A percentile compares a stretch with the other conserved stretches of the same genome.
Evolutionary conservation across 2,113 vertebrate genomes (phyloP).

Genomic region (Mystacornis crossleyi): DNA sequence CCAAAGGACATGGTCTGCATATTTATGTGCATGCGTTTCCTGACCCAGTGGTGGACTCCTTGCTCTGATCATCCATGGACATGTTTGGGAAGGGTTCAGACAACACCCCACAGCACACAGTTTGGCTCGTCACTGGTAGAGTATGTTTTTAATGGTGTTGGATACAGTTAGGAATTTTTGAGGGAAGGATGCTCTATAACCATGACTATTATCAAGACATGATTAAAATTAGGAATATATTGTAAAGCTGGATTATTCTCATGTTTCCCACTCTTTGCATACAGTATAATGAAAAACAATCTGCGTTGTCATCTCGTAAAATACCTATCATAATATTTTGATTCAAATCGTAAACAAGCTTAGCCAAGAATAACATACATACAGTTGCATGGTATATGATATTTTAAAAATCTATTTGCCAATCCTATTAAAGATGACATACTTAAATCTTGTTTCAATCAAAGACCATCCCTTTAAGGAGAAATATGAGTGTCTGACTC

Average conservation of each 20-base stretch:
- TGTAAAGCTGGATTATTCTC: not conserved
- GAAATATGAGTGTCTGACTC: not conserved
- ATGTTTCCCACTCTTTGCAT: not conserved
- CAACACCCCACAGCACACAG: not conserved
- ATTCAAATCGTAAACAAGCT: not conserved
- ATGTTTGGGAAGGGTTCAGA: not conserved
- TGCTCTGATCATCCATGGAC: not conserved
- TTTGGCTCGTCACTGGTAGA: not conserved
- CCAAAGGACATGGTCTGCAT: not conserved
- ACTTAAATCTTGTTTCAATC: not conserved
- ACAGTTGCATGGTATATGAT: not conserved
- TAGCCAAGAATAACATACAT: not conserved
- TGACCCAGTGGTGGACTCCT: not conserved
- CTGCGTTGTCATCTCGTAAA: not conserved
- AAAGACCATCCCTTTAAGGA: not conserved
- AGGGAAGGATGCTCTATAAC: not conserved
- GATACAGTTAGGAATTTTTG: not conserved
- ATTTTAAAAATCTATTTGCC: not conserved
- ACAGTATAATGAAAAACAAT: not conserved
- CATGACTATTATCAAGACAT: not conserved
- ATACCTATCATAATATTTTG: slow-evolving; percentile 23
- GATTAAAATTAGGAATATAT: not conserved
- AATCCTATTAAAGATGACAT: not conserved
- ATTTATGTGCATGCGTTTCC: not conserved
- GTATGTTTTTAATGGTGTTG: not conserved